phyloP scores from a whole-genome alignment of 2,888 invertebrate species.

The Troides aeacus region DNA sequence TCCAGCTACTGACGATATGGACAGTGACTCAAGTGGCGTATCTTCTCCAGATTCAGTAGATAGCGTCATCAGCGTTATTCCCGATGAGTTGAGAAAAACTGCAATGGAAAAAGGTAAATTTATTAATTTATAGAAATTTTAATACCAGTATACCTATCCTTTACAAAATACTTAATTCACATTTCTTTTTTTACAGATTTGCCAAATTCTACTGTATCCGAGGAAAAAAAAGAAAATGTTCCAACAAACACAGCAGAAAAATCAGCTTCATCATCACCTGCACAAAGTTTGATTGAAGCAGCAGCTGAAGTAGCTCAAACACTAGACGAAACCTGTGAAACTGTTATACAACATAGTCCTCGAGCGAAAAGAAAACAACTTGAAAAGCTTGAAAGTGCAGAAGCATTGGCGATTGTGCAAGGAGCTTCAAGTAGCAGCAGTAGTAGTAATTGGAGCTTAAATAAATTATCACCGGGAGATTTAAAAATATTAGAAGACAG shows the following conservation, averaged over 20 bases:
- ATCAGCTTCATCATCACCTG: conserved; percentile 52
- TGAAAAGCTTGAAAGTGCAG: conserved; percentile 73
- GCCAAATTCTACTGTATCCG: conserved; percentile 42
- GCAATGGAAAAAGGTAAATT: conserved; percentile 69
- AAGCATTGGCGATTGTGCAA: conserved; percentile 70
- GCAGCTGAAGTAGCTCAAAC: conserved; percentile 84
- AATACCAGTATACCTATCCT: neutral
- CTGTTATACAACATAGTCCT: conserved; percentile 83
- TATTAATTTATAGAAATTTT: neutral
- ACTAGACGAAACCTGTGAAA: conserved; percentile 84
- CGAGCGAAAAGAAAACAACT: conserved; percentile 74
- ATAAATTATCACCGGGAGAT: conserved; percentile 75
- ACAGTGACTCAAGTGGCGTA: conserved; percentile 92
- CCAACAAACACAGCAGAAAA: conserved; percentile 45
- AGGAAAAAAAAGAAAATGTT: conserved; percentile 50
- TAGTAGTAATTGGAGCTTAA: conserved; percentile 77
- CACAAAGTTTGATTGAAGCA: conserved; percentile 81
- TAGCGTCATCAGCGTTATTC: conserved; percentile 89
- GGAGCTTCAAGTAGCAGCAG: conserved; percentile 75
- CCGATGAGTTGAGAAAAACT: conserved; percentile 78
- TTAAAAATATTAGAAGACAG: conserved; percentile 71
- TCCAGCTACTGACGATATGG: conserved; percentile 94
- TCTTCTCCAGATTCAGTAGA: conserved; percentile 93
- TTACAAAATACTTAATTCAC: neutral
- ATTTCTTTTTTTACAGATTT: conserved; percentile 49